Conservation (phyloP, 2,888 invertebrate species). For the Laothoe populi region DNA sequence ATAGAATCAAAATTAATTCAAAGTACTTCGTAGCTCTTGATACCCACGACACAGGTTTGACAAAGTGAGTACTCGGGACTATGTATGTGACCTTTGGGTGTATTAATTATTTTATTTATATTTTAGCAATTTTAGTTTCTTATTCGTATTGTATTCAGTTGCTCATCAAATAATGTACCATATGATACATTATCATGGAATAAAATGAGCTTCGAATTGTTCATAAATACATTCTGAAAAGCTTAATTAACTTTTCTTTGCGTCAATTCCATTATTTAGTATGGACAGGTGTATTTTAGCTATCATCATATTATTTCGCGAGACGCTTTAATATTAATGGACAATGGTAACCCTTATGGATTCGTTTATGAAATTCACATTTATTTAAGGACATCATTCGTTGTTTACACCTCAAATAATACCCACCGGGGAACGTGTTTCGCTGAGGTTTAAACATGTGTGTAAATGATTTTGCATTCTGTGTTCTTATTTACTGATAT, state of each 20-base stretch:
- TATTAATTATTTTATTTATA: no score
- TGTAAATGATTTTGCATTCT: no score
- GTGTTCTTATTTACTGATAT: no score
- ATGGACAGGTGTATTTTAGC: constrained; percentile 19
- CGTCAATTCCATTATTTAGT: neutral
- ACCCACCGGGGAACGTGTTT: constrained; percentile 1
- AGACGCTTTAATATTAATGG: constrained; percentile 24
- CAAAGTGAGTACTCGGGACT: no score
- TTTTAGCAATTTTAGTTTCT: no score
- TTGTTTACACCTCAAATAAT: constrained; percentile 37
- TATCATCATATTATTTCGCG: constrained; percentile 24
- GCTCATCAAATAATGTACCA: no score
- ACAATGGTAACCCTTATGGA: constrained; percentile 40
- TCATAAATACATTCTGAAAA: neutral
- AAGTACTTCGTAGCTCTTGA: no score
- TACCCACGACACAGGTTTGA: no score
- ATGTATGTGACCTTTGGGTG: no score
- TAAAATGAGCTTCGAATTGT: constrained; percentile 2
- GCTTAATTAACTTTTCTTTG: neutral
- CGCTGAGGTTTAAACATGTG: neutral
- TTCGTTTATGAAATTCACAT: constrained; percentile 34
- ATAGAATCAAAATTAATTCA: no score
- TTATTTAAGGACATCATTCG: constrained; percentile 45
- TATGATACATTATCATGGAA: neutral
- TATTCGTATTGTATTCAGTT: no score